Conservation (phyloP, 2,797 vertebrate species). For the Paramormyrops hopkinsi region DNA sequence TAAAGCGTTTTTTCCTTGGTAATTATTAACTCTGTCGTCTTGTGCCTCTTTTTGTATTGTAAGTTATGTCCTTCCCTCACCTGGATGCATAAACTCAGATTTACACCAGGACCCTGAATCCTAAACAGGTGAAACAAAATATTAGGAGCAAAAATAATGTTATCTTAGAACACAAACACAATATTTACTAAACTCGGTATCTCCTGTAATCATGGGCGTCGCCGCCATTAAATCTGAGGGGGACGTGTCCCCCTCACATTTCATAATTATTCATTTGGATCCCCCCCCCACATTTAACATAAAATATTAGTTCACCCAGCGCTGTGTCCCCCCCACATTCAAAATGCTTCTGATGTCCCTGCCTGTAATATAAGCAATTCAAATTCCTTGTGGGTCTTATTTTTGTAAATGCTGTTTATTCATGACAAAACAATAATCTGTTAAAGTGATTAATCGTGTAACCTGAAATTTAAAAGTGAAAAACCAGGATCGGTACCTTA, state of each 20-base stretch:
- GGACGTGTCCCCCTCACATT: too few species aligned
- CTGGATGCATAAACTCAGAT: conserved; percentile 23
- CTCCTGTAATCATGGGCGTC: neutral
- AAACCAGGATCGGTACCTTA: neutral
- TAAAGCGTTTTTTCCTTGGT: neutral
- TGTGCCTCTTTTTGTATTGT: neutral
- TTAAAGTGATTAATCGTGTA: neutral
- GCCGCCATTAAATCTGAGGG: too few species aligned
- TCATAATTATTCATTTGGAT: too few species aligned
- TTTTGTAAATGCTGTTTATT: neutral
- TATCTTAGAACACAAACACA: neutral
- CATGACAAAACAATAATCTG: neutral
- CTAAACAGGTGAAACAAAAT: neutral
- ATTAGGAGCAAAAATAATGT: neutral
- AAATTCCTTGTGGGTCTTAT: neutral
- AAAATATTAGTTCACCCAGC: too few species aligned
- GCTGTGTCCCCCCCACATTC: too few species aligned
- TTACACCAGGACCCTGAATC: neutral
- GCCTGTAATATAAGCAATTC: neutral
- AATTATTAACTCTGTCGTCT: neutral
- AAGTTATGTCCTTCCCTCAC: conserved; percentile 30
- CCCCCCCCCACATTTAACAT: too few species aligned
- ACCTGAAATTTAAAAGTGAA: neutral
- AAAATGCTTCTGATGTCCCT: too few species aligned
- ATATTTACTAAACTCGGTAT: neutral